phyloP scores from a whole-genome alignment of 2,888 invertebrate species.

The Leptura quadrifasciata region DNA sequence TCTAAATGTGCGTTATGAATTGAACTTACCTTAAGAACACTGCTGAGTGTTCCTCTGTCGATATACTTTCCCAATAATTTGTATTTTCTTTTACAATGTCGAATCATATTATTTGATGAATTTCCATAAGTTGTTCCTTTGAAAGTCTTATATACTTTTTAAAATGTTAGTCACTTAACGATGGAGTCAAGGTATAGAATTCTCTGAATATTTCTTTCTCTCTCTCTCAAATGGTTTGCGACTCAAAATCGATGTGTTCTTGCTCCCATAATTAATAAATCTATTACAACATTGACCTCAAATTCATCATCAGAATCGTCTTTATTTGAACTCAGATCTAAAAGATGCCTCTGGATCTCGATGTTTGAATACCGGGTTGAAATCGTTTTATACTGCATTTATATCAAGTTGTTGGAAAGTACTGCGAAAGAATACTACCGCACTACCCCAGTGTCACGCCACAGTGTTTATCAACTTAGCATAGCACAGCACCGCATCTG shows the following conservation, averaged over 20 bases:
- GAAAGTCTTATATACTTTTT: not conserved
- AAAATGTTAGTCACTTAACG: not conserved
- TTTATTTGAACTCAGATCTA: conserved; percentile 8
- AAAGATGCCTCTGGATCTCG: conserved; percentile 9
- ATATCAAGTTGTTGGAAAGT: not conserved
- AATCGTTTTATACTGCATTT: not conserved
- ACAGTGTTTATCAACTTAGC: not conserved
- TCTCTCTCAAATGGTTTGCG: conserved; percentile 3
- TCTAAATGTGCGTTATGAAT: not conserved
- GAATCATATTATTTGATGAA: not conserved
- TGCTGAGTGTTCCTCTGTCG: not conserved
- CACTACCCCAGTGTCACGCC: not conserved
- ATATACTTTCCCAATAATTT: not conserved
- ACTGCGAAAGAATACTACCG: not conserved
- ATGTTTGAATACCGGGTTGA: not conserved
- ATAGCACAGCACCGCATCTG: not conserved
- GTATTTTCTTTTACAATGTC: not conserved
- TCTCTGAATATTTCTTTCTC: conserved; percentile 5
- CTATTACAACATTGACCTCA: not conserved
- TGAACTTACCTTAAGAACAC: not conserved
- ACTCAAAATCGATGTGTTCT: conserved; percentile 11
- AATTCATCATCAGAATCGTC: conserved; percentile 13
- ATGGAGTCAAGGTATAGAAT: conserved; percentile 6
- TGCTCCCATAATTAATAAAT: conserved; percentile 8
- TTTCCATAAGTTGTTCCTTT: not conserved